Percentiles rank a stretch among this genome's conserved stretches.
phyloP scores from a whole-genome alignment of 2,888 invertebrate genomes.

The Ennomos fuscantarius region DNA sequence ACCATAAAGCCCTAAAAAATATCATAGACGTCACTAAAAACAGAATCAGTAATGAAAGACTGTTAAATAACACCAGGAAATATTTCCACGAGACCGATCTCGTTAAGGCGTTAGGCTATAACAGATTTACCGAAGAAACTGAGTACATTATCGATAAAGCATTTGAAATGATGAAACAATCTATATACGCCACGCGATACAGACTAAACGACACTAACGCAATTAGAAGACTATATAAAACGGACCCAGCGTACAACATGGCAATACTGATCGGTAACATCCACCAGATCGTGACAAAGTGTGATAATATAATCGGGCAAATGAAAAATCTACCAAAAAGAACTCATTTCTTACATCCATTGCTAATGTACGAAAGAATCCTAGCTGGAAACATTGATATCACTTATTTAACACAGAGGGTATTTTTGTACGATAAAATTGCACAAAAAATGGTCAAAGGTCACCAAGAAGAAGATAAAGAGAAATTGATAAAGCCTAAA shows the following conservation, averaged over 20 bases:
- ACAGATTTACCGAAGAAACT: neutral
- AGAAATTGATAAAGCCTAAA: too few relatives aligned
- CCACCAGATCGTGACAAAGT: slow-evolving; percentile 45
- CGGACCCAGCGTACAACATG: slow-evolving; percentile 37
- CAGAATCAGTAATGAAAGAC: neutral
- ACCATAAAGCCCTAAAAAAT: slow-evolving; percentile 3
- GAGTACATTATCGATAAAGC: neutral
- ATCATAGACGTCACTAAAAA: neutral
- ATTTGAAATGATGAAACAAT: slow-evolving; percentile 45
- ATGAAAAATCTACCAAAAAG: slow-evolving; percentile 11
- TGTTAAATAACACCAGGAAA: too few relatives aligned
- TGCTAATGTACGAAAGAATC: slow-evolving; percentile 54
- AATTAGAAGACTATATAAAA: slow-evolving; percentile 31
- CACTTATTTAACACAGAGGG: slow-evolving; percentile 38
- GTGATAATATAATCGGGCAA: slow-evolving; percentile 42
- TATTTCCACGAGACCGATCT: too few relatives aligned
- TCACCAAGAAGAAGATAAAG: too few relatives aligned
- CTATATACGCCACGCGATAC: slow-evolving; percentile 48
- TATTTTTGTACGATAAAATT: slow-evolving; percentile 33
- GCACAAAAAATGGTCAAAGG: too few relatives aligned
- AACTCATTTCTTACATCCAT: slow-evolving; percentile 48
- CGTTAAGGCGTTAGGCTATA: too few relatives aligned
- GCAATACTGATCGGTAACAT: slow-evolving; percentile 49
- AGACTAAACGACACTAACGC: slow-evolving; percentile 42
- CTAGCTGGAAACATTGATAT: slow-evolving; percentile 49